Base-by-base conservation (phyloP, 30 jellyfish, hydroid and myxozoan species). In the Mastigias papua region DNA sequence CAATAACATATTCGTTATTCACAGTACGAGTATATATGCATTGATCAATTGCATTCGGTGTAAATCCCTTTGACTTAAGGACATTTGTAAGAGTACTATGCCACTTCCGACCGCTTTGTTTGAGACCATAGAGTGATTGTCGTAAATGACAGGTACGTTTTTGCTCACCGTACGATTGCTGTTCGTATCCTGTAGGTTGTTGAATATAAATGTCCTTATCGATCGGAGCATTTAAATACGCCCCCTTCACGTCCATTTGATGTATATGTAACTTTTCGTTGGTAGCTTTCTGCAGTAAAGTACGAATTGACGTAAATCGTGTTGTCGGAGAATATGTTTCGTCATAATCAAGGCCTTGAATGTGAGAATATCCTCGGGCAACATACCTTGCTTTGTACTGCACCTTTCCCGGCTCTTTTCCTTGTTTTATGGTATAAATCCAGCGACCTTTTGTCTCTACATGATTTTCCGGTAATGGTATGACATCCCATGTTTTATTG, bases 171-270 rank as follows among this genome's bases (percentile, higher is more conserved):
- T 6, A 15, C 9, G 29, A 34, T 17, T 10, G 29, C 35, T 20
- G 64, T 61, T 79, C 90, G 64, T 58, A 79, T 31, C 90, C 81
- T 22, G 17, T 57, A 13, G 86, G 80, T 32, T 61, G 90, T 61
- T 79, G 57, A 10, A 79, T n/a, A 34, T 79, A 79, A 7, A 79
- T 54, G 13, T 42, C 90, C 0, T 32, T 54, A 62, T 58, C 90
- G 22, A 79, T 79, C 58, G 84, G 90, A 28, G 90, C 86, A 76
- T 76, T 54, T 3, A 54, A 25, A 54, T 54, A 0, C 27, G 87
- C 87, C 48, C 75, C 74, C 26, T 79, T 79, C 10, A 51, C 81
- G 71, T 79, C 90, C 90, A 79, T 79, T 29, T 79, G 90, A 58
- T 79, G 90, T 21, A 79, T 9, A 22, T 79, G 37, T 29, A 79